phyloP scores from a whole-genome alignment of 2,113 vertebrate species.

The Petroica traversi region DNA sequence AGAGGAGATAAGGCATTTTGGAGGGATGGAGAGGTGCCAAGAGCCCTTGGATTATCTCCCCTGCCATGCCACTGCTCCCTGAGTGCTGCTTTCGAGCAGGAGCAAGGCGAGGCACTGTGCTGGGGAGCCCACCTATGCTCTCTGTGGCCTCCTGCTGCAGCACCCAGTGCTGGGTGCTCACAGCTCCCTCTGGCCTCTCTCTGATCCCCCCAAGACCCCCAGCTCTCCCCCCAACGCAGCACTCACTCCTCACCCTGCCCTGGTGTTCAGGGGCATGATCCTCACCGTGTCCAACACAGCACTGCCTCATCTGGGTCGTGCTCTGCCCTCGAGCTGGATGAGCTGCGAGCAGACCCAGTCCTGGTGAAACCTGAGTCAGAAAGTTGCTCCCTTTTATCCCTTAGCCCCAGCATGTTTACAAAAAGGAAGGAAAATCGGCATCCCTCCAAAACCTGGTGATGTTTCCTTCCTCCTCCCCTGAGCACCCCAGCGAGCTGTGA shows the following conservation, averaged over 20 bases:
- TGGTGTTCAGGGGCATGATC: not conserved
- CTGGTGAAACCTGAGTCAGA: not conserved
- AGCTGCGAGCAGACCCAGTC: not conserved
- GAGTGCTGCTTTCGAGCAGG: not conserved
- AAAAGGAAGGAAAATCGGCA: not conserved
- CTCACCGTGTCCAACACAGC: not conserved
- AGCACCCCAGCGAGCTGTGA: not conserved
- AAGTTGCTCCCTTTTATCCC: not conserved
- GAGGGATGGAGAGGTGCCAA: not conserved
- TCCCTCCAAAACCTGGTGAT: not conserved
- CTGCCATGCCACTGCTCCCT: not conserved
- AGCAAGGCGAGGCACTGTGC: not conserved
- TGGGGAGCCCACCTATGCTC: rapidly evolving
- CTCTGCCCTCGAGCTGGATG: rapidly evolving
- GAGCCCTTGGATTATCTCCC: not conserved
- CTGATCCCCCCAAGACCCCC: not conserved
- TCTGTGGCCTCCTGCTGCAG: rapidly evolving
- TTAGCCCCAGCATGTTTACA: not conserved
- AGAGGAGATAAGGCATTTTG: not conserved
- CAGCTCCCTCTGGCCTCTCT: not conserved
- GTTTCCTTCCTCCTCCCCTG: rapidly evolving
- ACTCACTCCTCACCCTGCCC: rapidly evolving
- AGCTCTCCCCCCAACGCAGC: not conserved
- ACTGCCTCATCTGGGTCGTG: rapidly evolving
- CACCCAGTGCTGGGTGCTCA: not conserved